phyloP scores from a whole-genome alignment of 1,140 invertebrate species.

The Brachionus rotundiformis region DNA sequence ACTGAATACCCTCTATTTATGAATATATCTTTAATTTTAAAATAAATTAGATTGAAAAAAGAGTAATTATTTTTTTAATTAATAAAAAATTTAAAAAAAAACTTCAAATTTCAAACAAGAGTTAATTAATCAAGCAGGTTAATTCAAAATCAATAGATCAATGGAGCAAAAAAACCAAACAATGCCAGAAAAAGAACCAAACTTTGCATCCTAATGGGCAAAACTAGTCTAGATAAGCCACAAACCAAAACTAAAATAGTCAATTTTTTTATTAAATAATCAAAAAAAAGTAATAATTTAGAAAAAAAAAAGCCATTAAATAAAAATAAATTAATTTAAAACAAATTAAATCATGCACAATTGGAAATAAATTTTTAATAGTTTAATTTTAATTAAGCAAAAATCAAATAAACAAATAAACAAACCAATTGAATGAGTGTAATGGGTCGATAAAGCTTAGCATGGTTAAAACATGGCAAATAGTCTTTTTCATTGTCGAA shows the following conservation, averaged over 20 bases:
- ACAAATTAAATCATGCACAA: not conserved
- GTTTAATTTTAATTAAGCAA: not conserved
- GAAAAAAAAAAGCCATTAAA: not conserved
- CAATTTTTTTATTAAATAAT: not conserved
- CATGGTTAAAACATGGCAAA: conserved; percentile 17
- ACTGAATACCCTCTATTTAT: no score
- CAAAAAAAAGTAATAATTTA: not conserved
- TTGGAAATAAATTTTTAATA: not conserved
- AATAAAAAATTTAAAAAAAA: no score
- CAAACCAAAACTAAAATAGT: not conserved
- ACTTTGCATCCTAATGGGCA: not conserved
- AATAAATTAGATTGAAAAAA: no score
- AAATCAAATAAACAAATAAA: not conserved
- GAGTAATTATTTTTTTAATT: no score
- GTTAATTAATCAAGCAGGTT: no score
- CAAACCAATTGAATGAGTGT: not conserved
- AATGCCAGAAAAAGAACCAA: no score
- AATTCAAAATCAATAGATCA: no score
- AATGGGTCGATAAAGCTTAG: not conserved
- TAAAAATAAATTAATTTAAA: not conserved
- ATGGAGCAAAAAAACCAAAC: no score
- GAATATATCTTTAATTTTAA: no score
- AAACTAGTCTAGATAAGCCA: not conserved
- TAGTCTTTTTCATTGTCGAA: conserved; percentile 41
- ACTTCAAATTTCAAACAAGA: no score